Percentiles rank a stretch among this genome's conserved stretches.
Evolutionary conservation across 2,888 invertebrate genomes (phyloP).

Genomic region (Cantharis rufa): DNA sequence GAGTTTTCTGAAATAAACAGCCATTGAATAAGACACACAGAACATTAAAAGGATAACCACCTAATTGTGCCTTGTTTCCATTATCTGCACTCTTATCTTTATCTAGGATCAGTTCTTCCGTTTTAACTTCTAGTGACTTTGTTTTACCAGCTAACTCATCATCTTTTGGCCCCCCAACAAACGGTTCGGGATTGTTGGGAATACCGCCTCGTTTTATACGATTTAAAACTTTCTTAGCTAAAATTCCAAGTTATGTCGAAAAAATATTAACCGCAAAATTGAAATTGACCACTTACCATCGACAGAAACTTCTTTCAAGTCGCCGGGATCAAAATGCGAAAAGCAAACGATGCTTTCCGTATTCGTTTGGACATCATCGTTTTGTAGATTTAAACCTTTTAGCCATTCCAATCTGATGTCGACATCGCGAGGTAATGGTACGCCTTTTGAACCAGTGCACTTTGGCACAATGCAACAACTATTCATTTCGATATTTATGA

Average conservation of each 20-base stretch:
- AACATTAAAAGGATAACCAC: neutral
- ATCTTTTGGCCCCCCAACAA: neutral
- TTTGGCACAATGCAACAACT: slow-evolving; percentile 47
- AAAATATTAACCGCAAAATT: neutral
- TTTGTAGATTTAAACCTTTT: slow-evolving; percentile 38
- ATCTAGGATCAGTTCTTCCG: neutral
- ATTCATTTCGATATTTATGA: slow-evolving; percentile 22
- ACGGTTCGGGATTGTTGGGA: neutral
- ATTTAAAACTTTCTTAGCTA: neutral
- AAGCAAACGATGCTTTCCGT: slow-evolving; percentile 44
- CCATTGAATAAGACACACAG: neutral
- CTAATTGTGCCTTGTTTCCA: neutral
- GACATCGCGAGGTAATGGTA: slow-evolving; percentile 44
- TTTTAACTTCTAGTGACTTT: neutral
- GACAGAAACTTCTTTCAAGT: slow-evolving; percentile 8
- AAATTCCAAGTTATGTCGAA: neutral
- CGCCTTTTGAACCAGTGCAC: slow-evolving; percentile 44
- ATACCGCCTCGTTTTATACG: slow-evolving; percentile 6
- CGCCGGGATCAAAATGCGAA: slow-evolving; percentile 41
- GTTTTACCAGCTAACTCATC: neutral
- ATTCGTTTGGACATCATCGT: slow-evolving; percentile 27
- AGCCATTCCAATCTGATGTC: slow-evolving; percentile 43
- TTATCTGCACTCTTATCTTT: neutral
- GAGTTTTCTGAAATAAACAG: neutral
- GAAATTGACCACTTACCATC: neutral